phyloP scores from a whole-genome alignment of 2,888 invertebrate species.

The Volucella bombylans region DNA sequence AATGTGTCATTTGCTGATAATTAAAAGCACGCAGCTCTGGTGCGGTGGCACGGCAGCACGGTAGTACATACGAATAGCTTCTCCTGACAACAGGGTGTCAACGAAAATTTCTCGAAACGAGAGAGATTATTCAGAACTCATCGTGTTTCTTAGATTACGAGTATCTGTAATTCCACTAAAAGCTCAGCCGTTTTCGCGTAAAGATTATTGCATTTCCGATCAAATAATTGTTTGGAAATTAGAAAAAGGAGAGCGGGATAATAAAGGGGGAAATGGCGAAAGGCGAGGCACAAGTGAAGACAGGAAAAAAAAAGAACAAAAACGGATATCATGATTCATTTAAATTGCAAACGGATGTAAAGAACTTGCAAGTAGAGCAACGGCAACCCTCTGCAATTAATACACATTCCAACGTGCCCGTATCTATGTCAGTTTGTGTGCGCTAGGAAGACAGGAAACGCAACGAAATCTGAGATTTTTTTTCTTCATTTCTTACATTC shows the following conservation, averaged over 20 bases:
- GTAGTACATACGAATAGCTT: no score
- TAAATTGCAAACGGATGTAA: conserved; percentile 66
- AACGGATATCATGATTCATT: conserved; percentile 56
- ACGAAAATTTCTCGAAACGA: not conserved
- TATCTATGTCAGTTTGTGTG: conserved; percentile 24
- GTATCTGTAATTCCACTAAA: conserved; percentile 52
- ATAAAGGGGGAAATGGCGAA: no score
- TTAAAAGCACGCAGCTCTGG: conserved; percentile 70
- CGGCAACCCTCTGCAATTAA: conserved; percentile 51
- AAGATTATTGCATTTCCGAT: conserved; percentile 61
- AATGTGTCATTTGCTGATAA: conserved; percentile 71
- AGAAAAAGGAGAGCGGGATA: not conserved
- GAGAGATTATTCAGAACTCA: not conserved
- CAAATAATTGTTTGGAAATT: conserved; percentile 65
- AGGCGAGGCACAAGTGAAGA: no score
- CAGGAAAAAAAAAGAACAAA: conserved; percentile 3
- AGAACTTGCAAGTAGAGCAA: conserved; percentile 23
- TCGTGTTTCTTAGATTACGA: not conserved
- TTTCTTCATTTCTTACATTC: not conserved
- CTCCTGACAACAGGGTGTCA: conserved; percentile 18
- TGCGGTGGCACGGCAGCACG: not conserved
- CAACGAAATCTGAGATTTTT: conserved; percentile 23
- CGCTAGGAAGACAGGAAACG: conserved; percentile 53
- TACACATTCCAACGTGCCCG: not conserved
- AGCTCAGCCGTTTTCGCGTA: conserved; percentile 27